These are phyloP conservation scores for Caenorhabditis drosophilae DNA, from an alignment of 2,888 invertebrate genomes.

Conservation along the genomic window DNA sequence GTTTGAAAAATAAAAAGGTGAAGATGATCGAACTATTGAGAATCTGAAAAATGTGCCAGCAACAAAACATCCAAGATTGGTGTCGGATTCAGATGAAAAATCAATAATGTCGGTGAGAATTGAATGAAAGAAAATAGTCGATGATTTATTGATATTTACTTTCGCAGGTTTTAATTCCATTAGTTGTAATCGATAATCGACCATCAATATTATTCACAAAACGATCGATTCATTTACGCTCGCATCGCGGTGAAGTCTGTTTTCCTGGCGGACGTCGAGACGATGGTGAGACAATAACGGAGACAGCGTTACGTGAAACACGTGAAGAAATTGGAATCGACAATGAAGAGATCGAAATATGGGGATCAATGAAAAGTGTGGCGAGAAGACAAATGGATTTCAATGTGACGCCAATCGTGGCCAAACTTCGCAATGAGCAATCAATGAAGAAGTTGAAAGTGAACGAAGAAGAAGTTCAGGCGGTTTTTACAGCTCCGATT, in stretches of 20 bases:
- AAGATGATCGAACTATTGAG: background rate
- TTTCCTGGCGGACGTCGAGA: slow-evolving; percentile 64
- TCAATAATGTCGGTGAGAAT: slow-evolving; percentile 14
- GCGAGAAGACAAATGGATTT: slow-evolving; percentile 37
- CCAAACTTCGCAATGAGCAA: slow-evolving; percentile 21
- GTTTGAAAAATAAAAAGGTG: too few species aligned
- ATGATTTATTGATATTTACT: too few species aligned
- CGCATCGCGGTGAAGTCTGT: slow-evolving; percentile 63
- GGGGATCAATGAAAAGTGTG: slow-evolving; percentile 48
- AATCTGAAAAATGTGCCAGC: background rate
- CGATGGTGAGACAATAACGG: slow-evolving; percentile 48
- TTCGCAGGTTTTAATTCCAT: slow-evolving; percentile 48
- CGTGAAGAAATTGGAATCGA: slow-evolving; percentile 56
- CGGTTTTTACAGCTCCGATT: slow-evolving; percentile 49
- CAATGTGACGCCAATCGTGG: slow-evolving; percentile 50
- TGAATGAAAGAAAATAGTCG: too few species aligned
- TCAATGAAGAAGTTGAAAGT: slow-evolving; percentile 26
- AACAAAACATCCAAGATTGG: slow-evolving; percentile 24
- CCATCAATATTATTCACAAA: slow-evolving; percentile 51
- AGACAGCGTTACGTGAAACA: slow-evolving; percentile 59
- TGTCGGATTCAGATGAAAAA: slow-evolving; percentile 16
- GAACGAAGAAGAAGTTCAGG: slow-evolving; percentile 38
- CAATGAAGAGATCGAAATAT: slow-evolving; percentile 33
- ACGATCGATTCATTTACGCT: slow-evolving; percentile 52
- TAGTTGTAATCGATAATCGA: slow-evolving; percentile 32